These are phyloP conservation scores for Rhyacophila evoluta DNA, from an alignment of 2,888 invertebrate genomes.

Conservation along the genomic window DNA sequence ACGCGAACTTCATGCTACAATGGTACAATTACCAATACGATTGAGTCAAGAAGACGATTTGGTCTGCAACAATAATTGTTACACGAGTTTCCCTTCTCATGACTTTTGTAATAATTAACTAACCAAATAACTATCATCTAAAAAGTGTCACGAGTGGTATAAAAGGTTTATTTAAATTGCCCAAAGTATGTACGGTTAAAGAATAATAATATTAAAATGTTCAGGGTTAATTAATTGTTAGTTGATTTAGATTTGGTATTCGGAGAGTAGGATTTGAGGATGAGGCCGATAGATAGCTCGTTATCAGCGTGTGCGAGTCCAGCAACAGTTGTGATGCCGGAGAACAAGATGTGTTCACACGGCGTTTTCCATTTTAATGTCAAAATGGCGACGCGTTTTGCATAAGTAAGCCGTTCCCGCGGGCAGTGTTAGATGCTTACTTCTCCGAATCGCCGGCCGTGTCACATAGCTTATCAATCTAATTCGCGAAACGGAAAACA, in stretches of 20 bases:
- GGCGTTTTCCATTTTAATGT: constrained; percentile 51
- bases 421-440: background rate
- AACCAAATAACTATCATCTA: no score
- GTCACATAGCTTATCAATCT: constrained; percentile 28
- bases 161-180: background rate
- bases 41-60: background rate
- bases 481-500: constrained; percentile 27
- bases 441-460: constrained; percentile 25
- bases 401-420: constrained; percentile 29
- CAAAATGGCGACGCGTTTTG: constrained; percentile 34
- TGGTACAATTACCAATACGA: background rate
- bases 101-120: no score
- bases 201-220: no score
- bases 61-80: no score
- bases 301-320: background rate
- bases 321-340: background rate
- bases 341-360: constrained; percentile 29
- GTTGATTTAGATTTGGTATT: no score
- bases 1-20: background rate
- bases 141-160: background rate
- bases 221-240: no score
- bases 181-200: no score
- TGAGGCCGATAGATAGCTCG: background rate
- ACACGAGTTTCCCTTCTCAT: no score
- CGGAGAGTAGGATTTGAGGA: background rate